A percentile compares a stretch with the other conserved stretches of the same genome.
These are phyloP conservation scores for Smittia aterrima DNA, from an alignment of 2,888 invertebrate genomes.

Conservation along the genomic window DNA sequence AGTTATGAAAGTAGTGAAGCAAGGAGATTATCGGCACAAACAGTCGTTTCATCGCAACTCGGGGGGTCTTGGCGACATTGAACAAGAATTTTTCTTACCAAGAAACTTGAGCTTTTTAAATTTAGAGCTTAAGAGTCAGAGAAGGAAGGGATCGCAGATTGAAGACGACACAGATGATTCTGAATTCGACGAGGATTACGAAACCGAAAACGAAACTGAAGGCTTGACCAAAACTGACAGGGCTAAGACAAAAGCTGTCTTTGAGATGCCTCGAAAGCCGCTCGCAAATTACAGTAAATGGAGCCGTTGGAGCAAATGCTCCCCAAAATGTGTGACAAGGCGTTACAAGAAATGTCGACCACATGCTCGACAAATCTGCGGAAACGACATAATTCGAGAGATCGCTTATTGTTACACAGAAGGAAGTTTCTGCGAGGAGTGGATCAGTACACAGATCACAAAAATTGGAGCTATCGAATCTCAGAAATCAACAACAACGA, in stretches of 20 bases:
- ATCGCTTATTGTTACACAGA: constrained; percentile 83
- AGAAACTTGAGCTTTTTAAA: not conserved
- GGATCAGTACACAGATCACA: constrained; percentile 56
- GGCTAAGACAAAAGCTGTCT: constrained; percentile 48
- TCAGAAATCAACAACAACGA: not conserved
- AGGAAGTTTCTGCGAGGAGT: constrained; percentile 76
- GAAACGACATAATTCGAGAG: constrained; percentile 73
- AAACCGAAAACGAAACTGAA: not conserved
- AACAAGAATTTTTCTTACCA: constrained; percentile 29
- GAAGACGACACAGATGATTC: not conserved
- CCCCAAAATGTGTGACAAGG: constrained; percentile 73
- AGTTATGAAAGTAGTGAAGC: constrained; percentile 37
- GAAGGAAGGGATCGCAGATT: not conserved
- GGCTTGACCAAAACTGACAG: constrained; percentile 9
- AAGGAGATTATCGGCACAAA: constrained; percentile 35
- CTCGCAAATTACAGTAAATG: constrained; percentile 67
- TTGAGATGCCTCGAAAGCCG: constrained; percentile 48
- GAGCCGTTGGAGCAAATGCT: constrained; percentile 82
- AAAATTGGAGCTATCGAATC: constrained; percentile 44
- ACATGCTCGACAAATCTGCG: constrained; percentile 70
- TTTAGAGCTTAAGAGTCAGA: not conserved
- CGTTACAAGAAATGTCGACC: constrained; percentile 73
- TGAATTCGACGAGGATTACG: not conserved
- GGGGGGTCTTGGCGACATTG: constrained; percentile 12
- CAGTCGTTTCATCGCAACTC: not conserved